Percentiles rank a stretch among this genome's conserved stretches.
These are phyloP conservation scores for Crossoptilon crossoptilon DNA, from an alignment of 2,797 vertebrate species.

Conservation along the genomic window DNA sequence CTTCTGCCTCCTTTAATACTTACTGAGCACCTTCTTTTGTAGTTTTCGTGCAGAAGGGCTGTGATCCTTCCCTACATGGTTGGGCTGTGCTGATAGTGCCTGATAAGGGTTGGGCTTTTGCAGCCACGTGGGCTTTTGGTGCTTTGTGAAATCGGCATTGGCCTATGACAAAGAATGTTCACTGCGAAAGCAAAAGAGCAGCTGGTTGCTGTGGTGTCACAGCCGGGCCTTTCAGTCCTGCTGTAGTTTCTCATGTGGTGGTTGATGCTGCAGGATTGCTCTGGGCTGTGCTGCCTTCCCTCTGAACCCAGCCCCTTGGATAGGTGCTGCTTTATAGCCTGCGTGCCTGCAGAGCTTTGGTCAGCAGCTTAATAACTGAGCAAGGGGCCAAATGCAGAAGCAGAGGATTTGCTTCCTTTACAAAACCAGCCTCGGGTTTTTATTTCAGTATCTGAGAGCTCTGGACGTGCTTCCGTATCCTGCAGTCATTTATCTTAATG, in stretches of 20 bases:
- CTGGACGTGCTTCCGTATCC: neutral
- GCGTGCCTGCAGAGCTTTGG: neutral
- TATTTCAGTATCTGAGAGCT: neutral
- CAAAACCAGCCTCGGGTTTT: neutral
- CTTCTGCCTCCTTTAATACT: neutral
- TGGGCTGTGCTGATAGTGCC: neutral
- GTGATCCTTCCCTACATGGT: neutral
- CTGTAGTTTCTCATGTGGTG: accelerated
- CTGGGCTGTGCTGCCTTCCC: neutral
- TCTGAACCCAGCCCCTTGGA: no score
- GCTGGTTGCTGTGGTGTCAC: neutral
- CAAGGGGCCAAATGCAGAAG: neutral
- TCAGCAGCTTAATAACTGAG: neutral
- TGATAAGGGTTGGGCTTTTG: neutral
- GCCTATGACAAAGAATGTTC: neutral
- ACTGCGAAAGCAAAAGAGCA: neutral
- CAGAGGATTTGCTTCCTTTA: neutral
- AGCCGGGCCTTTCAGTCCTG: neutral
- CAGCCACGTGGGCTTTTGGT: accelerated
- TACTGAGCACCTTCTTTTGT: neutral
- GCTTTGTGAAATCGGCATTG: neutral
- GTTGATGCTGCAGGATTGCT: neutral
- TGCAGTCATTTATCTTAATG: neutral
- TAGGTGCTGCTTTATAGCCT: neutral
- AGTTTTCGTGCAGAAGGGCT: neutral